These are phyloP conservation scores for Malurus alboscapulatus DNA, from an alignment of 2,113 vertebrate species.

Conservation along the genomic window DNA sequence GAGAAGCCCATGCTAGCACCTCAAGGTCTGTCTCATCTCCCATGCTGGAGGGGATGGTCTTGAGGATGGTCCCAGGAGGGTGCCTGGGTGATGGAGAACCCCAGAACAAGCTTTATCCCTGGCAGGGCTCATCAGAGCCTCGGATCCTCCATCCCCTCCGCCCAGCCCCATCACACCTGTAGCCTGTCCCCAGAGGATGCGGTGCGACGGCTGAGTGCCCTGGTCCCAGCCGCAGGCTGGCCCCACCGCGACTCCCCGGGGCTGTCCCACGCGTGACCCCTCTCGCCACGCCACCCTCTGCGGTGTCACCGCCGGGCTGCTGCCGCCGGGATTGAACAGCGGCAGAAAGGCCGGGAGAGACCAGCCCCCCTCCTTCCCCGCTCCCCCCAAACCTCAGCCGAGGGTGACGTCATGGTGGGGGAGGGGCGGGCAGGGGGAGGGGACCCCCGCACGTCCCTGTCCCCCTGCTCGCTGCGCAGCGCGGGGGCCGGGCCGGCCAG, in stretches of 20 bases:
- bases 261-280: neutral
- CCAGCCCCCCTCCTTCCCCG: neutral
- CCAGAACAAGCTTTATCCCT: neutral
- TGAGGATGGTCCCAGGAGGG: neutral
- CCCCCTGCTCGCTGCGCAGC: neutral
- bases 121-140: neutral
- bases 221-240: no score
- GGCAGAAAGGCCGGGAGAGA: neutral
- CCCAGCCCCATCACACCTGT: neutral
- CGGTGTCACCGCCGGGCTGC: neutral
- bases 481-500: conserved; percentile 16
- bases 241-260: neutral
- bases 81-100: neutral
- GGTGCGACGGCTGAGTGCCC: rapidly evolving
- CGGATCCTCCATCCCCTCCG: rapidly evolving
- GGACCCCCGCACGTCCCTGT: neutral
- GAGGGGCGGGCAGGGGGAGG: conserved; percentile 28
- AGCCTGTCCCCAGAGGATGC: neutral
- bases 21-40: neutral
- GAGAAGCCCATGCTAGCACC: neutral
- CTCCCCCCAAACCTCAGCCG: neutral
- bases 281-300: neutral
- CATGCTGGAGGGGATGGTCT: neutral
- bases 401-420: conserved; percentile 57
- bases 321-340: neutral